A percentile compares a stretch with the other conserved stretches of the same genome.
Conservation (phyloP, 2,888 invertebrate genomes). For the Cotesia congregata region DNA sequence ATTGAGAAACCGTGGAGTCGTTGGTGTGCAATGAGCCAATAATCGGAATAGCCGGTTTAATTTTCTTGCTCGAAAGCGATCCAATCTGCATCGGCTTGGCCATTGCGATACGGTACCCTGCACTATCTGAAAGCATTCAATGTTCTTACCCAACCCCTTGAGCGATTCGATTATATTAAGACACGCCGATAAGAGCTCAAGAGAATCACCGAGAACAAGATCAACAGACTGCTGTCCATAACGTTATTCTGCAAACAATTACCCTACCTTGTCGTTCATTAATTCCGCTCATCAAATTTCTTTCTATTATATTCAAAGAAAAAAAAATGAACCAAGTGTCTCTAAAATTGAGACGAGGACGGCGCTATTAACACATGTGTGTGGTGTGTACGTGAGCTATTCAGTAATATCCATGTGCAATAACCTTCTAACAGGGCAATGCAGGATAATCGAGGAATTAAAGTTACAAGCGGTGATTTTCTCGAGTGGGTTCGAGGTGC, state of each 20-base stretch:
- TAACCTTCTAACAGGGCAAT: conserved; percentile 62
- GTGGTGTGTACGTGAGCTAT: neutral
- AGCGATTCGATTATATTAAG: conserved; percentile 54
- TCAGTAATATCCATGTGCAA: conserved; percentile 18
- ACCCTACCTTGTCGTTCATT: conserved; percentile 17
- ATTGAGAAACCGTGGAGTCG: neutral
- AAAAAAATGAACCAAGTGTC: conserved; percentile 14
- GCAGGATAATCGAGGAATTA: conserved; percentile 67
- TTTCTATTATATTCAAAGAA: neutral
- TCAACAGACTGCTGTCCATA: conserved; percentile 1
- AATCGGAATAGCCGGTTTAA: conserved; percentile 43
- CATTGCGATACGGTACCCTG: neutral
- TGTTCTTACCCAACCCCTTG: neutral
- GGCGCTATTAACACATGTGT: conserved; percentile 27
- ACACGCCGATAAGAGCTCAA: conserved; percentile 6
- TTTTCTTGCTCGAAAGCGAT: conserved; percentile 53
- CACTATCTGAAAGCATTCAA: neutral
- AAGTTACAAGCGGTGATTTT: conserved; percentile 65
- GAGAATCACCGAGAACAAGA: conserved; percentile 20
- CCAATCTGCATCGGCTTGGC: conserved; percentile 56
- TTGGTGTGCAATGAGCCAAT: conserved; percentile 36
- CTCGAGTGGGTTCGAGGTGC: conserved; percentile 48
- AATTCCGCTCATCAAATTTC: conserved; percentile 18
- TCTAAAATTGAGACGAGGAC: conserved; percentile 16
- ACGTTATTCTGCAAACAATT: conserved; percentile 12